A percentile compares a stretch with the other conserved stretches of the same genome.
Evolutionary conservation across 2,797 vertebrate genomes (phyloP).

Genomic region (Parauchenoglanis ngamensis): DNA sequence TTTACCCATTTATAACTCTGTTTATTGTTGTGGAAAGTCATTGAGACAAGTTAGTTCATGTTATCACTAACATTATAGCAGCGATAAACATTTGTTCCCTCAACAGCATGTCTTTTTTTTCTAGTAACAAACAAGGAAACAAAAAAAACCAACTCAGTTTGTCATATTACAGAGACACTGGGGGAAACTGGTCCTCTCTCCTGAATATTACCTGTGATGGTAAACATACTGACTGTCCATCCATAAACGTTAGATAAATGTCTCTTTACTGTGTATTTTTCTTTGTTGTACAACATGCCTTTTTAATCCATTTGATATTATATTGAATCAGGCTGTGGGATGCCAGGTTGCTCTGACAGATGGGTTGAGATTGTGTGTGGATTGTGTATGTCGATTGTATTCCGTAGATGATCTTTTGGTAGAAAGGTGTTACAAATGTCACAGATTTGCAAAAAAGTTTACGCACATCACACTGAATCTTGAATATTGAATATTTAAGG

Average conservation of each 20-base stretch:
- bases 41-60: too few species aligned
- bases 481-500: background rate
- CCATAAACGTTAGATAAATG: background rate
- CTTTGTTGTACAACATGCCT: background rate
- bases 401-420: background rate
- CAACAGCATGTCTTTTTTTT: too few species aligned
- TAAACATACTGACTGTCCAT: background rate
- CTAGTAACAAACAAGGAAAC: too few species aligned
- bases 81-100: too few species aligned
- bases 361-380: background rate
- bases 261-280: background rate
- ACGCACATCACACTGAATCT: background rate
- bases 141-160: background rate
- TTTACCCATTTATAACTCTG: too few species aligned
- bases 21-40: too few species aligned
- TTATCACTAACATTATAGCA: too few species aligned
- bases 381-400: too few species aligned
- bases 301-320: background rate
- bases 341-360: too few species aligned
- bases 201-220: background rate
- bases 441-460: background rate
- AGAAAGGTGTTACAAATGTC: background rate
- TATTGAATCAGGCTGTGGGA: too few species aligned
- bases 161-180: too few species aligned
- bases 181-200: background rate